Percentiles rank a stretch among this genome's conserved stretches.
These are phyloP conservation scores for Anneissia japonica DNA, from an alignment of 35 echinoderm and acorn worm genomes.

Conservation along the genomic window DNA sequence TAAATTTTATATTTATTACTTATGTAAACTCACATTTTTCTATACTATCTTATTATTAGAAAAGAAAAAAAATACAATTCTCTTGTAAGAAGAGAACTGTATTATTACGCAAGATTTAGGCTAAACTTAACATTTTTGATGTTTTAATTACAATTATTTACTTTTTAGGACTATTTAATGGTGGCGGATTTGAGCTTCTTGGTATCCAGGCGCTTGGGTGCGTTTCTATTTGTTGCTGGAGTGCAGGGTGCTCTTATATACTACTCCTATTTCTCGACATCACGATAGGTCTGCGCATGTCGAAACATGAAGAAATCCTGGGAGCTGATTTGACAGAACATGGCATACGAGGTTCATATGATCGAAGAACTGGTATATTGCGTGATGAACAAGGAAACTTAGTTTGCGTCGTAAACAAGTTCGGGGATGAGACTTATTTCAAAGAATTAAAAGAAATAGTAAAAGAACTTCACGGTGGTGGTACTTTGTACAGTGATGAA, in stretches of 20 bases:
- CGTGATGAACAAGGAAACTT: conserved; percentile 38
- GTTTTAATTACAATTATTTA: no score
- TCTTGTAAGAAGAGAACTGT: no score
- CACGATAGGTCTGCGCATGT: conserved; percentile 75
- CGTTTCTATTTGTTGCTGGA: conserved; percentile 56
- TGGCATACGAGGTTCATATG: conserved; percentile 64
- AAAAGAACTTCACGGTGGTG: not conserved
- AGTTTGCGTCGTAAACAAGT: conserved; percentile 30
- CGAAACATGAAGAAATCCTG: conserved; percentile 80
- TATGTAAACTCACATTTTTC: no score
- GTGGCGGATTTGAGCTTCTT: conserved; percentile 72
- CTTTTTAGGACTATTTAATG: conserved; percentile 58
- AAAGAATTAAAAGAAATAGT: not conserved
- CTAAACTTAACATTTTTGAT: no score
- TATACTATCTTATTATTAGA: no score
- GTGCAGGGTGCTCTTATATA: conserved; percentile 34
- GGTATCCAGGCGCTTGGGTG: conserved; percentile 59
- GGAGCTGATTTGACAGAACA: conserved; percentile 93
- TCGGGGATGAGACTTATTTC: conserved; percentile 18
- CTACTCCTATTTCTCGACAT: conserved; percentile 50
- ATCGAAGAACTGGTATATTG: conserved; percentile 55
- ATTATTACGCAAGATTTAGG: no score
- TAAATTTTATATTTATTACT: no score
- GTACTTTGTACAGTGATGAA: not conserved
- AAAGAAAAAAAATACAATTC: no score